A percentile compares a stretch with the other conserved stretches of the same genome.
Conservation (phyloP, 2,888 invertebrate species). For the Drosophila atripex region DNA sequence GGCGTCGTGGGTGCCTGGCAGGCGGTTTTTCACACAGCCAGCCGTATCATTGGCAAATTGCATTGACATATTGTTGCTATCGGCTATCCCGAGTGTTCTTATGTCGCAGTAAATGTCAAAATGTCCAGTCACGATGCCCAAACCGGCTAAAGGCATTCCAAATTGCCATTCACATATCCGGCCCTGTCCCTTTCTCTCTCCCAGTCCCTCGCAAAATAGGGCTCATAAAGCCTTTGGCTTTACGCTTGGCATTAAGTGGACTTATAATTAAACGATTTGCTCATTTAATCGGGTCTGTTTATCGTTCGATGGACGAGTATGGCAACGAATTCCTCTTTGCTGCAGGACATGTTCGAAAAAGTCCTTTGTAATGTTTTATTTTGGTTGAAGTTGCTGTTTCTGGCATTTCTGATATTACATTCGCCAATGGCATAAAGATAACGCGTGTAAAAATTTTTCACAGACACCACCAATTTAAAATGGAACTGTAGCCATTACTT, state of each 20-base stretch:
- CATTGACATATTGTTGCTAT: conserved; percentile 77
- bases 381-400: conserved; percentile 13
- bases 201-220: conserved; percentile 4
- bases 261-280: conserved; percentile 80
- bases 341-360: conserved; percentile 42
- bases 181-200: conserved; percentile 5
- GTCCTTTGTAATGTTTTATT: conserved; percentile 25
- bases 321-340: conserved; percentile 41
- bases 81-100: conserved; percentile 39
- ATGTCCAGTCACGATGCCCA: conserved; percentile 63
- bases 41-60: conserved; percentile 66
- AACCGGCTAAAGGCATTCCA: conserved; percentile 27
- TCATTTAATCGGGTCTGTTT: conserved; percentile 71
- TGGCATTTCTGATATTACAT: conserved; percentile 1
- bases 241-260: conserved; percentile 70
- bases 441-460: background rate
- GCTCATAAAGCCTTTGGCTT: conserved; percentile 65
- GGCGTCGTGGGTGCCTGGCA: background rate
- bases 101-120: conserved; percentile 62
- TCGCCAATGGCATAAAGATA: conserved; percentile 11
- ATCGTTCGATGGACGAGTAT: conserved; percentile 51
- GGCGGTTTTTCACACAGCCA: conserved; percentile 29
- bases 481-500: background rate
- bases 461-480: background rate
- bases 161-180: conserved; percentile 40